phyloP scores from a whole-genome alignment of 2,888 invertebrate genomes.

The Orthosia incerta region DNA sequence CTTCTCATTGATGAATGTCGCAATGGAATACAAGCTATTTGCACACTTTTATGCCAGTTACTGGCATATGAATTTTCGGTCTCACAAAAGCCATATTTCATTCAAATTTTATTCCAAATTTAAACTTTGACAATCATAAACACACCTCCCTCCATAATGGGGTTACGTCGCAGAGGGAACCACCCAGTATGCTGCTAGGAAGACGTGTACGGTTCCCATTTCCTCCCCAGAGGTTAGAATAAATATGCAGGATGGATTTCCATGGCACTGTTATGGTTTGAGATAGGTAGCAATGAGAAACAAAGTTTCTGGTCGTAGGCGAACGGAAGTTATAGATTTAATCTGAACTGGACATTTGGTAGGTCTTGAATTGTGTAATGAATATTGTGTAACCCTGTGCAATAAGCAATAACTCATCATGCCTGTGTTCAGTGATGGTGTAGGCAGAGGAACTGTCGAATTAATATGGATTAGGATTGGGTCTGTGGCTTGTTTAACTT shows the following conservation, averaged over 20 bases:
- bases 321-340: slow-evolving; percentile 24
- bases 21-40: no score
- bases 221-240: slow-evolving; percentile 42
- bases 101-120: slow-evolving; percentile 9
- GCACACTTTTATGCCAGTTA: no score
- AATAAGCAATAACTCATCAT: neutral
- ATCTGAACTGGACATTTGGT: neutral
- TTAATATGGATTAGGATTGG: no score
- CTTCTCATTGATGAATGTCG: no score
- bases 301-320: slow-evolving; percentile 16
- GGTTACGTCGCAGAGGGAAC: slow-evolving; percentile 28
- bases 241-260: slow-evolving; percentile 59
- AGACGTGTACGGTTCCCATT: slow-evolving; percentile 30
- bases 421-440: neutral
- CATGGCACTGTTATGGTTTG: slow-evolving; percentile 24
- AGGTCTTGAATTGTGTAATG: neutral
- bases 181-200: slow-evolving; percentile 16
- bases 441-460: no score
- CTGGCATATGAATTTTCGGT: no score
- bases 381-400: neutral
- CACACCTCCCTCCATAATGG: slow-evolving; percentile 14
- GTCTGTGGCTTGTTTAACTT: no score
- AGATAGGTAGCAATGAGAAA: slow-evolving; percentile 26
- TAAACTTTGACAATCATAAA: slow-evolving; percentile 37
- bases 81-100: neutral